Base-by-base conservation (phyloP, 2,797 vertebrate species). In the Distichodus sexfasciatus region DNA sequence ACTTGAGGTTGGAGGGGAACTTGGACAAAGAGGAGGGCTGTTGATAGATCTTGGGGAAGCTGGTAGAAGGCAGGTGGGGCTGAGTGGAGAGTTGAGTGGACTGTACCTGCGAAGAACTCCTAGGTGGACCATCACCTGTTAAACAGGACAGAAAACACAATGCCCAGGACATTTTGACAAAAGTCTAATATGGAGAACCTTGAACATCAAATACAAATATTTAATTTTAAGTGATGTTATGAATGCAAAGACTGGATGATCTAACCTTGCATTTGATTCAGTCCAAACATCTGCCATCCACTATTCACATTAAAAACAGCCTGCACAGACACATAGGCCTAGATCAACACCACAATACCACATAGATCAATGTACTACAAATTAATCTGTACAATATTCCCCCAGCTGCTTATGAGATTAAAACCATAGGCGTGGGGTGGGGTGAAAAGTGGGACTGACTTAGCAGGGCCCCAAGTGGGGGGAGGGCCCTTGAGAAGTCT, bases 231-330 rank as follows among this genome's bases (percentile, higher is more conserved):
- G n/a, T n/a, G n/a, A n/a, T n/a, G n/a, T n/a, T n/a, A n/a, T n/a
- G n/a, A n/a, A n/a, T n/a, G n/a, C n/a, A n/a, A n/a, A n/a, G n/a
- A n/a, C n/a, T 81, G 65, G 36, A 81, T 71, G 57, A 72, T 55
- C 24, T 79, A 60, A 58, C 48, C 62, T 1, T 59, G 40, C 77
- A 69, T 53, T n/a, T 69, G 74, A 44, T 78, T 82, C 68, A 81
- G 54, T 15, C 78, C 60, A 7, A 78, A 21, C 21, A 79, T 58
- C 58, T 77, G 81, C 41, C 76, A 64, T 61, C 60, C 75, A 33
- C 44, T 69, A 28, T 53, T 72, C 19, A 76, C 48, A 47, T 75
- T 62, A 75, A 72, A 76, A 57, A 83, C 14, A 57, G 83, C 55
- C 87, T 87, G 51, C 26, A 66, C 17, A 10, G 41, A 35, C 33